A percentile compares a stretch with the other conserved stretches of the same genome.
Conservation (phyloP, 1,140 invertebrate genomes). For the Phthorimaea operculella region DNA sequence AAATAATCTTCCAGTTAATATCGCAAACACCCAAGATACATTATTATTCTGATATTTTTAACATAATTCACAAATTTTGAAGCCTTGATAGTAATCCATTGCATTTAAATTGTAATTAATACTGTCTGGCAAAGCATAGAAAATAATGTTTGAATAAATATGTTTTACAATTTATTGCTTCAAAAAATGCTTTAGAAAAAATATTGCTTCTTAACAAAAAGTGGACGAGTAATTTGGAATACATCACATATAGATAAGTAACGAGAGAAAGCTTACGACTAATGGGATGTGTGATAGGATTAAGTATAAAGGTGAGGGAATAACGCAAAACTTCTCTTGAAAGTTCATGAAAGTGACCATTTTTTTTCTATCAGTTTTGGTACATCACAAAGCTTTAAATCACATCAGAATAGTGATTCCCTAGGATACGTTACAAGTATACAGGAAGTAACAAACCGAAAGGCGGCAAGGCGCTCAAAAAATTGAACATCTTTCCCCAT, state of each 20-base stretch:
- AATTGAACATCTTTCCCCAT: too few relatives aligned
- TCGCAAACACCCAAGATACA: conserved; percentile 18
- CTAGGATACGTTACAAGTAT: too few relatives aligned
- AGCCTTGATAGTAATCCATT: background rate
- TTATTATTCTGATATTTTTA: background rate
- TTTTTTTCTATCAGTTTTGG: background rate
- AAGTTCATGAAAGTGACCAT: background rate
- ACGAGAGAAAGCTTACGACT: conserved; percentile 48
- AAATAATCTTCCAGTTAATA: conserved; percentile 14
- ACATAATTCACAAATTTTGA: background rate
- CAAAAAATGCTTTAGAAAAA: conserved; percentile 28
- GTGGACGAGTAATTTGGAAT: conserved; percentile 33
- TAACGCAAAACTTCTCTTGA: too few relatives aligned
- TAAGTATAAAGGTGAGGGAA: conserved; percentile 12
- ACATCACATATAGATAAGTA: conserved; percentile 36
- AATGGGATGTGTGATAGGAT: conserved; percentile 30
- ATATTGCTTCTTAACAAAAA: conserved; percentile 47
- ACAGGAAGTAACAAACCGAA: too few relatives aligned
- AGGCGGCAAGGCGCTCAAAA: too few relatives aligned
- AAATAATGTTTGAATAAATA: background rate
- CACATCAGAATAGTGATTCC: too few relatives aligned
- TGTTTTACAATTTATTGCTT: background rate
- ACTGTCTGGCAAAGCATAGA: background rate
- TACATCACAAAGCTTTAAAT: background rate
- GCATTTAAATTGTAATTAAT: background rate